Percentiles rank a stretch among this genome's conserved stretches.
These are phyloP conservation scores for Melanotaenia boesemani DNA, from an alignment of 2,797 vertebrate species.

Conservation along the genomic window DNA sequence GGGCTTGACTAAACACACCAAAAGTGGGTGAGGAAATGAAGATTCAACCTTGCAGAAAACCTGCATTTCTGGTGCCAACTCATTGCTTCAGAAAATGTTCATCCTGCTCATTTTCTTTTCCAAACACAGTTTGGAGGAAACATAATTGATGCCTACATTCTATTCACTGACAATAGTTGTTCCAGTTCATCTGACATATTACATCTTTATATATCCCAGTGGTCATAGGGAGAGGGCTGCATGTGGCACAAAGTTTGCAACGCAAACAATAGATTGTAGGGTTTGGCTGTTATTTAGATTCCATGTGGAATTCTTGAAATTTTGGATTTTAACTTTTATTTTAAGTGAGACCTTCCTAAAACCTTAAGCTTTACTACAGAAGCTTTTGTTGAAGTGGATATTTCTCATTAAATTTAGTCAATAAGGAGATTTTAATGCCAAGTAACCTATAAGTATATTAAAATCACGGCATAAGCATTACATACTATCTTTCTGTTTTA, in stretches of 20 bases:
- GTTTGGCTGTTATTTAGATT: background rate
- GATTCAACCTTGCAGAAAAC: slow-evolving; percentile 31
- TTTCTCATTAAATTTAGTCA: too few species aligned
- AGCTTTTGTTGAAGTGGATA: background rate
- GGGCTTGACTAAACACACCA: slow-evolving; percentile 28
- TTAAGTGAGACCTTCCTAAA: background rate
- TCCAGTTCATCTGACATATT: slow-evolving; percentile 26
- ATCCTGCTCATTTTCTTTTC: slow-evolving; percentile 25
- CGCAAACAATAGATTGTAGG: background rate
- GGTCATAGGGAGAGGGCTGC: background rate
- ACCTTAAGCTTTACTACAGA: background rate
- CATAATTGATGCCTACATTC: slow-evolving; percentile 24
- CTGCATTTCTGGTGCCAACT: slow-evolving; percentile 23
- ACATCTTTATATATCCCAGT: slow-evolving; percentile 22
- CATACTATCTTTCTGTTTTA: background rate
- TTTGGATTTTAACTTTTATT: background rate
- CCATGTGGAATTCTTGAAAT: background rate
- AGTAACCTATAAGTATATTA: background rate
- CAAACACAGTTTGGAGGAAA: slow-evolving; percentile 17
- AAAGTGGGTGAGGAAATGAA: slow-evolving; percentile 34
- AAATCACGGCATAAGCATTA: background rate
- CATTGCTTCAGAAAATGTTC: background rate
- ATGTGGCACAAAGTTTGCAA: slow-evolving; percentile 11
- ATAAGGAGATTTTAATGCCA: background rate
- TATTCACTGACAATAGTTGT: slow-evolving; percentile 16